phyloP scores from a whole-genome alignment of 2,888 invertebrate genomes.

The Nezara viridula region DNA sequence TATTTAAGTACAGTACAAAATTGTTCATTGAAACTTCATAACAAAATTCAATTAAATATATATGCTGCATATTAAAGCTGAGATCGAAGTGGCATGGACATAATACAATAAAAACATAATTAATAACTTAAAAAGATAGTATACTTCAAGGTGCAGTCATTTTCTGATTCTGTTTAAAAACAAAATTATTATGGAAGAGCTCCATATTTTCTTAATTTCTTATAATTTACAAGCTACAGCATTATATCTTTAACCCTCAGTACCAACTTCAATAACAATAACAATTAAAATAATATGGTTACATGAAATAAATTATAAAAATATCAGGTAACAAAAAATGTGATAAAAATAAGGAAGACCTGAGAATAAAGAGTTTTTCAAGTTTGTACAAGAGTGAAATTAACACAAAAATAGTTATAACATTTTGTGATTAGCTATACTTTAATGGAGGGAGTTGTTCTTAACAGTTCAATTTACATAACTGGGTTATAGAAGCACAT shows the following conservation, averaged over 20 bases:
- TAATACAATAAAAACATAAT: conserved; percentile 24
- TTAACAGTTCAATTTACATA: conserved; percentile 57
- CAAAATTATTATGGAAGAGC: conserved; percentile 45
- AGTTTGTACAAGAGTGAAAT: conserved; percentile 40
- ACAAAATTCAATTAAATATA: conserved; percentile 53
- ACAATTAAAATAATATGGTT: conserved; percentile 52
- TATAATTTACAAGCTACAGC: conserved; percentile 42
- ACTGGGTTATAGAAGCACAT: conserved; percentile 60
- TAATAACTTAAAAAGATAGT: conserved; percentile 24
- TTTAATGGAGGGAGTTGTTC: conserved; percentile 61
- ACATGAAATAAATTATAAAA: conserved; percentile 51
- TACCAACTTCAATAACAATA: conserved; percentile 58
- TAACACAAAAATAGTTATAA: conserved; percentile 47
- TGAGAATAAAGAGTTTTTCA: conserved; percentile 50
- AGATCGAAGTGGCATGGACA: conserved; percentile 58
- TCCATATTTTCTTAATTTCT: conserved; percentile 13
- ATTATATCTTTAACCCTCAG: conserved; percentile 57
- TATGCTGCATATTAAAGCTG: conserved; percentile 59
- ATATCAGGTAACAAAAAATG: conserved; percentile 60
- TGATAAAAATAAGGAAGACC: conserved; percentile 58
- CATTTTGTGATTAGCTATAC: conserved; percentile 53
- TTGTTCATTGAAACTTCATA: conserved; percentile 53
- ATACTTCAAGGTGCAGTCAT: conserved; percentile 52
- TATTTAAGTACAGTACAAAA: conserved; percentile 60
- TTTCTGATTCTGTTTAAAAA: conserved; percentile 29